These are phyloP conservation scores for Amiota minor DNA, from an alignment of 2,888 invertebrate genomes.

Conservation along the genomic window DNA sequence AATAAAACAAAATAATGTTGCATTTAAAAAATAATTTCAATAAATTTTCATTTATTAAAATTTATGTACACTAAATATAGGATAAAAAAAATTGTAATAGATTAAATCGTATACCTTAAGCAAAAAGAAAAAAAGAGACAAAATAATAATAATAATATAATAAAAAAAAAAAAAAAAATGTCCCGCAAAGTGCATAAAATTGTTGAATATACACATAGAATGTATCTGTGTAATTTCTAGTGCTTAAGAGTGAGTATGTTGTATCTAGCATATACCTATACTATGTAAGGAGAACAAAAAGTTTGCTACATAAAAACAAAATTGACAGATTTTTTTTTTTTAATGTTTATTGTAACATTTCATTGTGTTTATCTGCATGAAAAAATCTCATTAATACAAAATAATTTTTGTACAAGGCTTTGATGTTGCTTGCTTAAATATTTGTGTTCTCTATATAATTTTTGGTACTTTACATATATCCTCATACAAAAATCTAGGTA, in stretches of 20 bases:
- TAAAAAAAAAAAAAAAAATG: neutral
- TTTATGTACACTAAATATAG: conserved; percentile 35
- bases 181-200: conserved; percentile 9
- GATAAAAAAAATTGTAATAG: conserved; percentile 33
- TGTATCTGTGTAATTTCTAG: neutral
- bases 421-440: neutral
- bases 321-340: conserved; percentile 24
- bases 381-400: conserved; percentile 22
- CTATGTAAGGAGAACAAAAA: conserved; percentile 32
- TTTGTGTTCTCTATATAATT: neutral
- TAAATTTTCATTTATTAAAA: conserved; percentile 37
- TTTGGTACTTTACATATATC: neutral
- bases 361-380: conserved; percentile 12
- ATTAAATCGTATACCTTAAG: conserved; percentile 23
- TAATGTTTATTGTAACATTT: neutral
- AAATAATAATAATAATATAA: neutral
- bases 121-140: neutral
- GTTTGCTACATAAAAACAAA: conserved; percentile 20
- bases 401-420: conserved; percentile 14
- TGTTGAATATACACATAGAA: neutral
- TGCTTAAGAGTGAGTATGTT: neutral
- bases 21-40: conserved; percentile 27
- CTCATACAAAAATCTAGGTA: neutral
- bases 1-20: neutral
- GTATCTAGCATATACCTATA: neutral